These are phyloP conservation scores for Saxidomus purpurata DNA, from an alignment of 1,140 invertebrate genomes.

Conservation along the genomic window DNA sequence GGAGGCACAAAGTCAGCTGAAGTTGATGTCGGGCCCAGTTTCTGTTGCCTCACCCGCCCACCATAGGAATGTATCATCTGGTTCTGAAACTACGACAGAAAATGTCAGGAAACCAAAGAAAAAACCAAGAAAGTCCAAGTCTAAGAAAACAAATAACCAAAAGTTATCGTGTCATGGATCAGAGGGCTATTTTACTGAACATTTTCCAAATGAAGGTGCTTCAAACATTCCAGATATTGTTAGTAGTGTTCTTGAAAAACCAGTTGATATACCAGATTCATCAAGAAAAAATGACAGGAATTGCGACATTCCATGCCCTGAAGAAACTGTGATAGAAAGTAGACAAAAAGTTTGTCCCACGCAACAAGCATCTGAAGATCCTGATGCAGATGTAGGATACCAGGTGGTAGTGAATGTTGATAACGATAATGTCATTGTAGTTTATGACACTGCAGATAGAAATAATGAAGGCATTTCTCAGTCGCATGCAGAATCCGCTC, in stretches of 20 bases:
- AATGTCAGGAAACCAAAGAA: not conserved
- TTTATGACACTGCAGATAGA: conserved; percentile 12
- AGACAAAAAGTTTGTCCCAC: not conserved
- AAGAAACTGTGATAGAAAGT: not conserved
- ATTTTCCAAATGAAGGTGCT: not conserved
- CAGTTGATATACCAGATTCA: not conserved
- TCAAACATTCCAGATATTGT: not conserved
- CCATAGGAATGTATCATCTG: not conserved
- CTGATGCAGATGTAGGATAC: not conserved
- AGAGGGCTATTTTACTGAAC: not conserved
- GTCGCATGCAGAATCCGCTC: not conserved
- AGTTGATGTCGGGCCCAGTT: not conserved
- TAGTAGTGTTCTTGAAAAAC: not conserved
- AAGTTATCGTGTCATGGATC: too few species aligned
- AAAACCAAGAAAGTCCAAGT: conserved; percentile 5
- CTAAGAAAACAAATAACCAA: not conserved
- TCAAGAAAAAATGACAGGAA: not conserved
- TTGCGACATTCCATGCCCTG: not conserved
- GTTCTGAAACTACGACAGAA: not conserved
- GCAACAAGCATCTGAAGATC: not conserved
- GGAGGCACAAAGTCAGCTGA: not conserved
- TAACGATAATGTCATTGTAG: conserved; percentile 30
- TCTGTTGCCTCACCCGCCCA: not conserved
- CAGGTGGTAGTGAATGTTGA: conserved; percentile 40
- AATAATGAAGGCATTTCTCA: not conserved